Conservation (phyloP, 2,888 invertebrate genomes). For the Nemurella pictetii region DNA sequence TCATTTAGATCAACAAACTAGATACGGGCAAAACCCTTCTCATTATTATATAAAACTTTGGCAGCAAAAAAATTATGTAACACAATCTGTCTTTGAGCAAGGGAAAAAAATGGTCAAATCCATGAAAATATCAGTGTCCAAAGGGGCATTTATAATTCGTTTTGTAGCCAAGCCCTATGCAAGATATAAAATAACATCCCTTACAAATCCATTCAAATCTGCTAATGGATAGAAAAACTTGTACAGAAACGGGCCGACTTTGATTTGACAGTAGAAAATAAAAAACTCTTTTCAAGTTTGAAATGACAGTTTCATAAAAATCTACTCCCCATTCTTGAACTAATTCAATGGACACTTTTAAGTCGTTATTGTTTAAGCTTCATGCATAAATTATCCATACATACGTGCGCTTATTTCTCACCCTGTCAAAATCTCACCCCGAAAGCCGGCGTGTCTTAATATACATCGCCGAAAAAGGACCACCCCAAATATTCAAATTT, state of each 20-base stretch:
- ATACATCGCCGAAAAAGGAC: not conserved
- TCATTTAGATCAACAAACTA: not conserved
- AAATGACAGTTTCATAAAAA: constrained; percentile 11
- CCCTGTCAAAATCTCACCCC: not conserved
- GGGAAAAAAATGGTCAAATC: not conserved
- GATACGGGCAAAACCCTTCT: not conserved
- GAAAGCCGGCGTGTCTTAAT: not conserved
- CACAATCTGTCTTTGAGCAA: not conserved
- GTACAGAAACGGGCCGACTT: not conserved
- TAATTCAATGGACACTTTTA: constrained; percentile 2
- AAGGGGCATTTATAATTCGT: not conserved
- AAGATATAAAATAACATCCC: too few relatives aligned
- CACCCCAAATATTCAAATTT: constrained; percentile 11
- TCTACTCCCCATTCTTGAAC: not conserved
- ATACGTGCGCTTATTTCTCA: not conserved
- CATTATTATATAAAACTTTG: not conserved
- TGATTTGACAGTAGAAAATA: not conserved
- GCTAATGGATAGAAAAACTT: not conserved
- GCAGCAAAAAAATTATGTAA: not conserved
- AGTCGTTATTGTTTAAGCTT: not conserved
- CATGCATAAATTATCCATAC: not conserved
- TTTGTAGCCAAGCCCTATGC: too few relatives aligned
- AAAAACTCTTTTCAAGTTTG: not conserved
- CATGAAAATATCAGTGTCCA: not conserved
- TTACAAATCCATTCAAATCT: not conserved